Percentiles rank a stretch among this genome's conserved stretches.
Conservation (phyloP, 2,113 vertebrate species). For the Lepus americanus region DNA sequence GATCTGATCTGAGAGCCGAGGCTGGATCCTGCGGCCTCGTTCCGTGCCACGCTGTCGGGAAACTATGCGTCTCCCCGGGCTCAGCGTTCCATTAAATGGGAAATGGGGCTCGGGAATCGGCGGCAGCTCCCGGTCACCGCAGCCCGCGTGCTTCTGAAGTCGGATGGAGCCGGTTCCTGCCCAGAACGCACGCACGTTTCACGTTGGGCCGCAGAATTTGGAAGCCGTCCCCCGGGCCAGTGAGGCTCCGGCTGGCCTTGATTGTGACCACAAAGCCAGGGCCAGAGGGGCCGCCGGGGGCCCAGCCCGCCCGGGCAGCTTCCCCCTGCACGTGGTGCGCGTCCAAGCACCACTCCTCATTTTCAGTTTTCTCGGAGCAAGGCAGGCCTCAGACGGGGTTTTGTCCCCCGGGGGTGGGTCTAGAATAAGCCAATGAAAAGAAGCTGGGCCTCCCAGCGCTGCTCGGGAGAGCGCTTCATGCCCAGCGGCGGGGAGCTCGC, state of each 20-base stretch:
- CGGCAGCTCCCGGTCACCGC: not conserved
- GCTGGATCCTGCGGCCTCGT: not conserved
- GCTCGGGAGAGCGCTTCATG: constrained; percentile 80
- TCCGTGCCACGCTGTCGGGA: constrained; percentile 53
- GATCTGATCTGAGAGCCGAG: constrained; percentile 74
- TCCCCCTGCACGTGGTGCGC: constrained; percentile 2
- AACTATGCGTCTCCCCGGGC: not conserved
- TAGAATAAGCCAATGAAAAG: constrained; percentile 89
- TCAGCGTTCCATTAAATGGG: not conserved
- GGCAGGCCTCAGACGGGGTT: constrained; percentile 90
- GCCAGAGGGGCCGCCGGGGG: too few species aligned
- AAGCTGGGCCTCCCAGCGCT: constrained; percentile 85
- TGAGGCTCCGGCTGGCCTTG: too few species aligned
- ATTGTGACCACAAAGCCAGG: too few species aligned
- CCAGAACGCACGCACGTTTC: not conserved
- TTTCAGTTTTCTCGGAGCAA: constrained; percentile 90
- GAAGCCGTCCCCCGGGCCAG: not conserved
- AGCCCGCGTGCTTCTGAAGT: not conserved
- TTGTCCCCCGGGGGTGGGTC: constrained; percentile 89
- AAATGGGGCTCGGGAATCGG: not conserved
- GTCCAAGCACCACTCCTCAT: constrained; percentile 85
- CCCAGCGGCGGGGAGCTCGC: too few species aligned
- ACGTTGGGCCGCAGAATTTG: not conserved
- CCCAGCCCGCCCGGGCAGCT: not conserved
- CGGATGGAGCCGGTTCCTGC: constrained; percentile 1